phyloP scores from a whole-genome alignment of 64 coral and sea anemone species.

The Acropora yongei region DNA sequence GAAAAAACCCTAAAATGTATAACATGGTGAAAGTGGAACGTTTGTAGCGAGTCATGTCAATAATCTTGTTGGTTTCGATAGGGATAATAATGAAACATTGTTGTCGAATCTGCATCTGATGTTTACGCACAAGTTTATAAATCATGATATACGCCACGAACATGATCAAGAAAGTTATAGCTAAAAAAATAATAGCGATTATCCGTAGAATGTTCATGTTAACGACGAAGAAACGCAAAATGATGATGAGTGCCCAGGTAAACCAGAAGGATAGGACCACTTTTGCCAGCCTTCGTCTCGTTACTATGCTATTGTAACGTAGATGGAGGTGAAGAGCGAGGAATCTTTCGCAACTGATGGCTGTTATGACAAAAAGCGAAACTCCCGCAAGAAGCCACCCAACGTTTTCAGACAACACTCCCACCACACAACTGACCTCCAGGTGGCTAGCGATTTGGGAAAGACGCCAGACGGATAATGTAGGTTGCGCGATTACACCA shows the following conservation, averaged over 20 bases:
- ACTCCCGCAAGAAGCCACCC: constrained; percentile 42
- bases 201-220: background rate
- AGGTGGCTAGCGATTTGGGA: constrained; percentile 7
- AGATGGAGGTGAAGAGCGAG: constrained; percentile 36
- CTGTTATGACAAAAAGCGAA: constrained; percentile 31
- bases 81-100: constrained; percentile 5
- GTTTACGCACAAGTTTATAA: constrained; percentile 3
- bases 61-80: background rate
- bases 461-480: background rate
- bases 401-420: background rate
- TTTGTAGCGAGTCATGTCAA: constrained; percentile 43
- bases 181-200: constrained; percentile 16
- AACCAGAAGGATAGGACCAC: constrained; percentile 29
- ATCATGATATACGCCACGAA: constrained; percentile 28
- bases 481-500: constrained; percentile 13
- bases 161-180: constrained; percentile 10
- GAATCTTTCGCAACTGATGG: constrained; percentile 43
- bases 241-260: background rate
- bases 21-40: constrained; percentile 45
- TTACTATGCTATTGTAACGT: constrained; percentile 14
- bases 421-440: background rate
- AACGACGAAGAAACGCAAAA: constrained; percentile 2
- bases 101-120: constrained; percentile 23
- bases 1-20: constrained; percentile 54
- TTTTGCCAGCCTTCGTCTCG: constrained; percentile 16